Conservation (phyloP, 2,797 vertebrate species). For the Lepus oiostolus region DNA sequence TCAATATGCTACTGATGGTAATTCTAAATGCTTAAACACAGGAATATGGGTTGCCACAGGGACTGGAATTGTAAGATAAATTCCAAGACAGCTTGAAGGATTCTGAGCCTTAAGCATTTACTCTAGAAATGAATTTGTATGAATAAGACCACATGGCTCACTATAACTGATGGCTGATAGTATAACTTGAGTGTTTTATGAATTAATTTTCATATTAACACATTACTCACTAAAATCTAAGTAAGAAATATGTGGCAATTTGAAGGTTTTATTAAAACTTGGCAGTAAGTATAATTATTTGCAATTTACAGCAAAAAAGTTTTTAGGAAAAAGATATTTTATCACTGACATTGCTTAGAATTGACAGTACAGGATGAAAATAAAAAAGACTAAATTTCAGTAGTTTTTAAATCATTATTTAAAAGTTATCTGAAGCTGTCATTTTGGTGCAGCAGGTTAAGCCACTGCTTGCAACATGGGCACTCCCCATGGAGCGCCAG, state of each 20-base stretch:
- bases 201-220: slow-evolving; percentile 23
- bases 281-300: neutral
- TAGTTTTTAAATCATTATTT: too few species aligned
- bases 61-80: neutral
- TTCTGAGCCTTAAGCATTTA: neutral
- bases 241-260: neutral
- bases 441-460: too few species aligned
- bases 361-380: neutral
- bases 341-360: neutral
- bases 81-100: neutral
- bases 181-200: neutral
- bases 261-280: slow-evolving; percentile 6
- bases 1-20: neutral
- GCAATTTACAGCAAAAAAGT: neutral
- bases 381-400: neutral
- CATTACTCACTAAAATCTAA: neutral
- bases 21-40: neutral
- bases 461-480: too few species aligned
- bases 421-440: too few species aligned
- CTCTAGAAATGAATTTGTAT: neutral
- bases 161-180: neutral
- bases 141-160: neutral
- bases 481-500: too few species aligned
- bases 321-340: neutral
- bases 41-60: neutral